These are phyloP conservation scores for Drosophila rufa DNA, from an alignment of 1,140 invertebrate genomes.

Conservation along the genomic window DNA sequence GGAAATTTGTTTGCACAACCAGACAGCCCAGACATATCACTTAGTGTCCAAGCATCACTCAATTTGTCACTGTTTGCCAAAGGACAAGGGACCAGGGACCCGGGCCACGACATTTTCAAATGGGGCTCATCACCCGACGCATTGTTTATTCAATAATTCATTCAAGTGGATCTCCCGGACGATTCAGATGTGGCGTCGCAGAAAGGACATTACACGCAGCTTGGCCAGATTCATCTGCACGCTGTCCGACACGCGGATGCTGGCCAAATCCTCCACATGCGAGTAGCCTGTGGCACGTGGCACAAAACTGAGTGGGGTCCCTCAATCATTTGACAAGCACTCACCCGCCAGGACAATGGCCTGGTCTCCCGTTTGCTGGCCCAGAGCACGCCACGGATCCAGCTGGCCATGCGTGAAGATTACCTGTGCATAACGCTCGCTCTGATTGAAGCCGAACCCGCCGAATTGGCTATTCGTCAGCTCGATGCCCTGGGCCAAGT, in stretches of 20 bases:
- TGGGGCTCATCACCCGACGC: slow-evolving; percentile 41
- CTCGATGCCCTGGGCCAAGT: slow-evolving; percentile 86
- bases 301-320: slow-evolving; percentile 30
- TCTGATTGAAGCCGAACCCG: slow-evolving; percentile 85
- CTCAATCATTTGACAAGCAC: slow-evolving; percentile 30
- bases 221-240: slow-evolving; percentile 79
- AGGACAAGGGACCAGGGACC: slow-evolving; percentile 8
- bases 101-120: slow-evolving; percentile 45
- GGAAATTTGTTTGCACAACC: slow-evolving; percentile 42
- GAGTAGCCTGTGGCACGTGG: slow-evolving; percentile 64
- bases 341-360: slow-evolving; percentile 71
- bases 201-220: slow-evolving; percentile 73
- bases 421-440: slow-evolving; percentile 80
- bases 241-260: slow-evolving; percentile 65
- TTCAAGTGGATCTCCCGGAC: slow-evolving; percentile 12
- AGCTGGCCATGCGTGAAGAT: slow-evolving; percentile 88
- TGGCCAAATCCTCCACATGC: slow-evolving; percentile 69
- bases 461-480: slow-evolving; percentile 88
- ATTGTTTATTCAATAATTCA: slow-evolving; percentile 78
- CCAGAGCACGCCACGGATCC: slow-evolving; percentile 87
- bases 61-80: slow-evolving; percentile 64
- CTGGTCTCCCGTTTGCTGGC: slow-evolving; percentile 55
- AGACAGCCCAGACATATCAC: slow-evolving; percentile 51
- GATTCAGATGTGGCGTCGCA: slow-evolving; percentile 64
- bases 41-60: slow-evolving; percentile 68